These are phyloP conservation scores for Mythimna pallens DNA, from an alignment of 2,888 invertebrate genomes.

Conservation along the genomic window DNA sequence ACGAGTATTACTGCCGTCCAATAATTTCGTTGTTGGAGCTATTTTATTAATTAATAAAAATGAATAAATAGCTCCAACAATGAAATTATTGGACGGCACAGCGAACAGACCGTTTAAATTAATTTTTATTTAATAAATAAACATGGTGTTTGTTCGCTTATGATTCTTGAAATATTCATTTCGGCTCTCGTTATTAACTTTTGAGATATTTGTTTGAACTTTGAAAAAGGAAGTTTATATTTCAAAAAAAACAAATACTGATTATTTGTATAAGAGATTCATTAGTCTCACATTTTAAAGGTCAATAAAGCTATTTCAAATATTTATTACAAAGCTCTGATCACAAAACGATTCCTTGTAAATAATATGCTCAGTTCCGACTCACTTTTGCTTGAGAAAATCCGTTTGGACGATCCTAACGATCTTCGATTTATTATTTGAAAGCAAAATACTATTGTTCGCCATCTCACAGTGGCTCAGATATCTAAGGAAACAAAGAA, in stretches of 20 bases:
- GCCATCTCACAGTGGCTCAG: background rate
- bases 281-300: background rate
- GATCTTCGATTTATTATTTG: background rate
- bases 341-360: slow-evolving; percentile 17
- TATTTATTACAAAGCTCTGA: background rate
- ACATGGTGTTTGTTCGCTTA: slow-evolving; percentile 1
- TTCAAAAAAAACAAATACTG: background rate
- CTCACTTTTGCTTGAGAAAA: slow-evolving; percentile 13
- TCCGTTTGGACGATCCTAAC: background rate
- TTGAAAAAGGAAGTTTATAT: background rate
- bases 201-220: background rate
- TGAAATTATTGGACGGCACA: slow-evolving; percentile 21
- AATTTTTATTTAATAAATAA: slow-evolving; percentile 17
- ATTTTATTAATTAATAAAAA: slow-evolving; percentile 19
- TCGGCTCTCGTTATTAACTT: slow-evolving; percentile 5
- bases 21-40: too few relatives aligned
- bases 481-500: background rate
- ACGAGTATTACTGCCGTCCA: background rate
- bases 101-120: background rate
- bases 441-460: background rate
- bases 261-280: background rate
- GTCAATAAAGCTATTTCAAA: background rate
- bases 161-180: slow-evolving; percentile 11
- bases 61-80: background rate
- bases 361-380: slow-evolving; percentile 7